phyloP scores from a whole-genome alignment of 1,140 invertebrate genomes.

The Heliconius hermathena region DNA sequence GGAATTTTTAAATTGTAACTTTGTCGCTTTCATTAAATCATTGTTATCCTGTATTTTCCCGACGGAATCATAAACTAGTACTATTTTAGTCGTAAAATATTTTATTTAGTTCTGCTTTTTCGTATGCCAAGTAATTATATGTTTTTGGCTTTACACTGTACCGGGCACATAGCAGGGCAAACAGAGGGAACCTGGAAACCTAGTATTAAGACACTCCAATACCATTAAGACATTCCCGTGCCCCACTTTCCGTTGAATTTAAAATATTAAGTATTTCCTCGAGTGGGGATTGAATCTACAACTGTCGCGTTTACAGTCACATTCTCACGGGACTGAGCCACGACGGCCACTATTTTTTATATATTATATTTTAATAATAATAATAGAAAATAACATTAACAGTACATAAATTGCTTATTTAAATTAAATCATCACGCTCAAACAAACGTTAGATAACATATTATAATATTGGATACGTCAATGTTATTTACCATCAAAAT shows the following conservation, averaged over 20 bases:
- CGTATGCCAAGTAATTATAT: background rate
- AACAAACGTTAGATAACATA: too few relatives aligned
- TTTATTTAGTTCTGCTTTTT: background rate
- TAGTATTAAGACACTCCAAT: background rate
- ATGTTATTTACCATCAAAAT: too few relatives aligned
- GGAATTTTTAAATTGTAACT: conserved; percentile 55
- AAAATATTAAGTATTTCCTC: background rate
- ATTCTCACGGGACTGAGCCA: background rate
- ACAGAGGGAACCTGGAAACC: background rate
- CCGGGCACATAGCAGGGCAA: background rate
- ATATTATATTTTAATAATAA: too few relatives aligned
- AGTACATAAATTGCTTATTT: too few relatives aligned
- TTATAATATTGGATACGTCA: too few relatives aligned
- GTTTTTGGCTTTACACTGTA: background rate
- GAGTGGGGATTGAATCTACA: background rate
- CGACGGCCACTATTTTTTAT: background rate
- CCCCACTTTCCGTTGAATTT: too few relatives aligned
- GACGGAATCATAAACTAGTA: conserved; percentile 11
- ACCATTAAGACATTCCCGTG: too few relatives aligned
- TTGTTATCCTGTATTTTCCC: conserved; percentile 47
- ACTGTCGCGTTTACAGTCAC: background rate
- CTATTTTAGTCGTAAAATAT: conserved; percentile 22
- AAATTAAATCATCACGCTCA: too few relatives aligned
- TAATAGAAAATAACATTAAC: too few relatives aligned
- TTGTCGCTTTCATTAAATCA: conserved; percentile 59